Evolutionary conservation across 1,140 invertebrate species (phyloP).

Genomic region (Teleogryllus occipitalis): DNA sequence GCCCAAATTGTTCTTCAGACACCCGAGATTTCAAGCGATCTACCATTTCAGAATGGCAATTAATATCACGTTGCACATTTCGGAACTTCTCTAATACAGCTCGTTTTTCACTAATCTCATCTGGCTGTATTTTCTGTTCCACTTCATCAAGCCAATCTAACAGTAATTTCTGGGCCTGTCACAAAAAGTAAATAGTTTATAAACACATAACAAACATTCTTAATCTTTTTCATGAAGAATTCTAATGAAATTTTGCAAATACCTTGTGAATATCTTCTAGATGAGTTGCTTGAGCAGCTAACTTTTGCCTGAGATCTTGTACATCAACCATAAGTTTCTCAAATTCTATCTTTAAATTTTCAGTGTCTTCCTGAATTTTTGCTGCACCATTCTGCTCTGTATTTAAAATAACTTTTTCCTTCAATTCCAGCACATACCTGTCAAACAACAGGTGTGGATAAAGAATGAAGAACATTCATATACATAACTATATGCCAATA

Average conservation of each 20-base stretch:
- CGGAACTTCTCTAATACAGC: conserved; percentile 76
- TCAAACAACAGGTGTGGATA: not conserved
- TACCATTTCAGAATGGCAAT: conserved; percentile 62
- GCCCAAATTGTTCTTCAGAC: conserved; percentile 53
- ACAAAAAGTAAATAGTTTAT: conserved; percentile 17
- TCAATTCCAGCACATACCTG: conserved; percentile 79
- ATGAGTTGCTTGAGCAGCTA: conserved; percentile 58
- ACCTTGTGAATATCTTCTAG: conserved; percentile 77
- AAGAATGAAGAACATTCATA: too few species aligned
- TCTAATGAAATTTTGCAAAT: not conserved
- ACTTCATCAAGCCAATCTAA: conserved; percentile 80
- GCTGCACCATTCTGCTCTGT: conserved; percentile 76
- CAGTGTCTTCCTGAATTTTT: conserved; percentile 83
- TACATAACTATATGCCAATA: too few species aligned
- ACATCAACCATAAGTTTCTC: conserved; percentile 75
- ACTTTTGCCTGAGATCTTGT: conserved; percentile 62
- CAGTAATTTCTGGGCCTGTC: conserved; percentile 56
- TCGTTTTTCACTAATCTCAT: conserved; percentile 78
- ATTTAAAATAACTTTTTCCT: conserved; percentile 86
- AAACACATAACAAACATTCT: not conserved
- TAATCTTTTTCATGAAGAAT: not conserved
- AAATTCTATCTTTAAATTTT: conserved; percentile 78
- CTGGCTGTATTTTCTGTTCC: conserved; percentile 67
- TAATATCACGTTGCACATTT: conserved; percentile 65
- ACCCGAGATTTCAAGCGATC: conserved; percentile 61